phyloP scores from a whole-genome alignment of 2,113 vertebrate genomes.

The Aepyceros melampus region DNA sequence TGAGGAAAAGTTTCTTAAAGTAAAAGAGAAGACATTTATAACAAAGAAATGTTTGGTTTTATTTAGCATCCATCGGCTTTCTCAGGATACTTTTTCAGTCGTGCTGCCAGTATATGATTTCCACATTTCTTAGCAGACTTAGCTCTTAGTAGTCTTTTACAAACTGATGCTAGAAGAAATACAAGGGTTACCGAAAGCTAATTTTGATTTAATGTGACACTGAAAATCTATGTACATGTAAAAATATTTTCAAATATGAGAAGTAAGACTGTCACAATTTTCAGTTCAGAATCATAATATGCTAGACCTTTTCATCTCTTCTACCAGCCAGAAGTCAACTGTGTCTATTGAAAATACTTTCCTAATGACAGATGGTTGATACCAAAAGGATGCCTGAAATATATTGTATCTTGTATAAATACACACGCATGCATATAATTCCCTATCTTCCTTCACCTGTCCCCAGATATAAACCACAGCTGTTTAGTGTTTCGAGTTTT shows the following conservation, averaged over 20 bases:
- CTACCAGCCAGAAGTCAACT: not conserved
- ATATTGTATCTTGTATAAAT: not conserved
- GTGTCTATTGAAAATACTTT: not conserved
- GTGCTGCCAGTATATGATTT: not conserved
- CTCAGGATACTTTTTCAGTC: not conserved
- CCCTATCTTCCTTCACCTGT: conserved; percentile 68
- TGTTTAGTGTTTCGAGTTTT: conserved; percentile 57
- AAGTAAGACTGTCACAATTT: not conserved
- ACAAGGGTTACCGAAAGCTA: not conserved
- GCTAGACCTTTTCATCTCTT: not conserved
- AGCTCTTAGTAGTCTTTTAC: not conserved
- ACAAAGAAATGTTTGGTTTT: not conserved
- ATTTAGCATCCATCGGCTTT: not conserved
- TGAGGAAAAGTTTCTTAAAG: not conserved
- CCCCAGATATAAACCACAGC: conserved; percentile 69
- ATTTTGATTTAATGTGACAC: not conserved
- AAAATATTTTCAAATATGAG: conserved; percentile 10
- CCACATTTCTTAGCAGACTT: not conserved
- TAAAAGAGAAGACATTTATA: not conserved
- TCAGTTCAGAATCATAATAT: not conserved
- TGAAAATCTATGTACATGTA: not conserved
- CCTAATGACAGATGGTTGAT: not conserved
- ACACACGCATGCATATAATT: not conserved
- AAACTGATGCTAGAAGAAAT: not conserved
- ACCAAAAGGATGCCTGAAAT: not conserved